Conservation (phyloP, 1,140 invertebrate species). For the Reticulitermes speratus region DNA sequence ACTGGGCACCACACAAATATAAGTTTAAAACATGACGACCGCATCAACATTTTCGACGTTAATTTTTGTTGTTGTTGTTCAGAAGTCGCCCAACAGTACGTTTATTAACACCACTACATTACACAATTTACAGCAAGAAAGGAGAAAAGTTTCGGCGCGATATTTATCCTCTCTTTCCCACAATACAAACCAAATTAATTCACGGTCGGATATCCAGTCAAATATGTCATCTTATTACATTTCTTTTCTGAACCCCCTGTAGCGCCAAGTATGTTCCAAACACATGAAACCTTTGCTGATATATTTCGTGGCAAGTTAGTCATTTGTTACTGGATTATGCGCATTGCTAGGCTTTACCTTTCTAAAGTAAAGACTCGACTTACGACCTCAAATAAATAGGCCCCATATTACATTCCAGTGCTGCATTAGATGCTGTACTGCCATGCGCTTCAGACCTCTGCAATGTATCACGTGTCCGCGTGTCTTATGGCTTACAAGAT, state of each 20-base stretch:
- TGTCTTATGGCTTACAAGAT: not conserved
- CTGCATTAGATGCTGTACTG: not conserved
- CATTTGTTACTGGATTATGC: not conserved
- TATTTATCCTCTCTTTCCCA: too few relatives aligned
- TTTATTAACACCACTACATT: too few relatives aligned
- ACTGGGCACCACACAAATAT: too few relatives aligned
- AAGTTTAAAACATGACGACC: too few relatives aligned
- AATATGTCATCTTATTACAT: not conserved
- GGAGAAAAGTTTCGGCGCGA: too few relatives aligned
- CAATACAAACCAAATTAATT: too few relatives aligned
- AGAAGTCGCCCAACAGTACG: too few relatives aligned
- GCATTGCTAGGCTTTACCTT: not conserved
- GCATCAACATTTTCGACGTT: too few relatives aligned
- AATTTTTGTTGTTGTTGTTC: too few relatives aligned
- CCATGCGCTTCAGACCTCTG: not conserved
- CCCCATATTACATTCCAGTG: not conserved
- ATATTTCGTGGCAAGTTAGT: not conserved
- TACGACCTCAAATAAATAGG: not conserved
- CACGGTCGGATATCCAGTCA: not conserved
- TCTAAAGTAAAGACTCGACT: not conserved
- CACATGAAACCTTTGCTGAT: not conserved
- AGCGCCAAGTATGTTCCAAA: not conserved
- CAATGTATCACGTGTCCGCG: not conserved
- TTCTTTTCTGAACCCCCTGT: not conserved
- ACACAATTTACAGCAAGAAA: too few relatives aligned